Base-by-base conservation (phyloP, 2,888 invertebrate species). In the Anodontia alba region DNA sequence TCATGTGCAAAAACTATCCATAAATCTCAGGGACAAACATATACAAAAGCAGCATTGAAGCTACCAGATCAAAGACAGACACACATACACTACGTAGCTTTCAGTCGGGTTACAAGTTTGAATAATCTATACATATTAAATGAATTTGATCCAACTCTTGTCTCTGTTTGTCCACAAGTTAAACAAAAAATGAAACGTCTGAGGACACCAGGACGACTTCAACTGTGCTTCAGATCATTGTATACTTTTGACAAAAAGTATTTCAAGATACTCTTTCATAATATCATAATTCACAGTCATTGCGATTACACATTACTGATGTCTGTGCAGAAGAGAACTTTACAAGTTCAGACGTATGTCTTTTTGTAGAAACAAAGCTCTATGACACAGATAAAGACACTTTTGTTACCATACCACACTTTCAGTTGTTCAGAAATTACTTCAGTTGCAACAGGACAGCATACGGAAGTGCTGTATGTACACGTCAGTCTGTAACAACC, bases 1-100 rank as follows among this genome's bases (percentile, higher is more conserved):
- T 31, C 80, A 23, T 69, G 68, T 62, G 83, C 76, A 23, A 83
- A 80, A 73, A 80, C 80, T 23, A 46, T 80, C 17, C 80, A 80
- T 36, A 42, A 70, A 67, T 80, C 77, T 38, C 83, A 83, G 42
- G 83, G 80, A 31, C 67, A 77, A 36, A 83, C 83, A 29, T 3
- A 70, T 5, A 20, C 31, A 17, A 10, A 69, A 17, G 73, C 57
- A 26, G 78, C 76, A 20, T 42, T 79, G 5, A 70, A 78, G 23
- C 43, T 81, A 12, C 43, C 36, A 26, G 43, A 38, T n/a, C 31
- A n/a, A n/a, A 81, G 57, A 71, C 42, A 36, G 26, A 57, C 36
- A 20, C 78, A 78, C 38, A 71, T 75, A 20, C 78, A 82, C 79
- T 82, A 82, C 76, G 78, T 79, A 23, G 81, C 75, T n/a, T 46